These are phyloP conservation scores for Eristalis pertinax DNA, from an alignment of 2,888 invertebrate genomes.

Conservation along the genomic window DNA sequence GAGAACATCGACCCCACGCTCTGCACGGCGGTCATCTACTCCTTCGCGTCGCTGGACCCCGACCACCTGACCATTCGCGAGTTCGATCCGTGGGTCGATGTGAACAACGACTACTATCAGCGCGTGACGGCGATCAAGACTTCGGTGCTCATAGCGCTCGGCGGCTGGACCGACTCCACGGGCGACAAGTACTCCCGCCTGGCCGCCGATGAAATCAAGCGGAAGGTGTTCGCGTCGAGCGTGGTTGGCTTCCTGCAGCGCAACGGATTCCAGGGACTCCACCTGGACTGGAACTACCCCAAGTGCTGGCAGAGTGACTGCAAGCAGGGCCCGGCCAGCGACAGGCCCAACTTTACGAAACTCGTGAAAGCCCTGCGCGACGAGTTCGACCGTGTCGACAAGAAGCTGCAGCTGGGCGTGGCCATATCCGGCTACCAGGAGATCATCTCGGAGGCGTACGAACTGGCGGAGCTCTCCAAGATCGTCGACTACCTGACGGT, in stretches of 20 bases:
- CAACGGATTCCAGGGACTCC: conserved; percentile 92
- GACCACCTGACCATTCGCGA: conserved; percentile 89
- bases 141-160: conserved; percentile 89
- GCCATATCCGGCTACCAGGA: conserved; percentile 95
- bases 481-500: conserved; percentile 90
- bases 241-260: conserved; percentile 87
- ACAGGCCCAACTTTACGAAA: conserved; percentile 89
- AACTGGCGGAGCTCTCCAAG: conserved; percentile 86
- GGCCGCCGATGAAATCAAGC: conserved; percentile 85
- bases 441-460: conserved; percentile 93
- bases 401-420: conserved; percentile 88
- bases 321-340: conserved; percentile 89
- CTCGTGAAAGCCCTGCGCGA: conserved; percentile 85
- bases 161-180: conserved; percentile 97
- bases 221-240: conserved; percentile 87
- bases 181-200: conserved; percentile 93
- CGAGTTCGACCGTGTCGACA: conserved; percentile 77
- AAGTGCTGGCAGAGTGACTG: conserved; percentile 96
- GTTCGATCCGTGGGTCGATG: conserved; percentile 94
- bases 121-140: conserved; percentile 87
- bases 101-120: conserved; percentile 92
- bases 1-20: conserved; percentile 90
- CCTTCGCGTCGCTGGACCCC: conserved; percentile 93
- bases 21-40: conserved; percentile 94
- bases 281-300: conserved; percentile 97